These are phyloP conservation scores for Paralichthys olivaceus DNA, from an alignment of 2,113 vertebrate species.

Conservation along the genomic window DNA sequence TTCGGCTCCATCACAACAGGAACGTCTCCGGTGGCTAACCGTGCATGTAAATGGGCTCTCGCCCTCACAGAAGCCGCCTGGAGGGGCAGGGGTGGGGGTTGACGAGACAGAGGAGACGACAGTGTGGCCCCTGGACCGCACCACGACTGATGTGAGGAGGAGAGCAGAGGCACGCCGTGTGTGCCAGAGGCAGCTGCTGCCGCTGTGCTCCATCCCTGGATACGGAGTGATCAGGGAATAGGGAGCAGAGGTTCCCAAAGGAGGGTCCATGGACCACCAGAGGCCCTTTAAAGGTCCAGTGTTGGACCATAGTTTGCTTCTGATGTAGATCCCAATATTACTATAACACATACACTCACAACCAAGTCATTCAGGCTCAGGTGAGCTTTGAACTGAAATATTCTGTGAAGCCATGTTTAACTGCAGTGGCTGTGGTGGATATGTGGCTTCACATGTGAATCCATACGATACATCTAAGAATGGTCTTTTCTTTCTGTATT, in stretches of 20 bases:
- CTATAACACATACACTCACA: no score
- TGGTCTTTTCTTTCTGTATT: no score
- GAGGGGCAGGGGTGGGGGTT: not conserved
- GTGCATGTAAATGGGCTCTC: constrained; percentile 50
- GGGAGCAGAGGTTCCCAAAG: not conserved
- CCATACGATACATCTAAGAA: no score
- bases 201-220: not conserved
- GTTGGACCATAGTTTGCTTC: not conserved
- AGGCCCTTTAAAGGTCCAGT: not conserved
- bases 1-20: constrained; percentile 39
- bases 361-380: no score
- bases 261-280: not conserved
- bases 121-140: not conserved
- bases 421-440: no score
- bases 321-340: no score
- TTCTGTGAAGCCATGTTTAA: no score
- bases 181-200: not conserved
- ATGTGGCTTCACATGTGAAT: no score
- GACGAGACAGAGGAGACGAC: not conserved
- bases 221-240: constrained; percentile 20
- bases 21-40: constrained; percentile 38
- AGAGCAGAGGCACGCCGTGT: not conserved
- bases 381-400: no score
- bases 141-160: constrained; percentile 18
- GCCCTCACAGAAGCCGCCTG: constrained; percentile 20